These are phyloP conservation scores for Magallana ariakensis DNA, from an alignment of 1,140 invertebrate genomes.

Conservation along the genomic window DNA sequence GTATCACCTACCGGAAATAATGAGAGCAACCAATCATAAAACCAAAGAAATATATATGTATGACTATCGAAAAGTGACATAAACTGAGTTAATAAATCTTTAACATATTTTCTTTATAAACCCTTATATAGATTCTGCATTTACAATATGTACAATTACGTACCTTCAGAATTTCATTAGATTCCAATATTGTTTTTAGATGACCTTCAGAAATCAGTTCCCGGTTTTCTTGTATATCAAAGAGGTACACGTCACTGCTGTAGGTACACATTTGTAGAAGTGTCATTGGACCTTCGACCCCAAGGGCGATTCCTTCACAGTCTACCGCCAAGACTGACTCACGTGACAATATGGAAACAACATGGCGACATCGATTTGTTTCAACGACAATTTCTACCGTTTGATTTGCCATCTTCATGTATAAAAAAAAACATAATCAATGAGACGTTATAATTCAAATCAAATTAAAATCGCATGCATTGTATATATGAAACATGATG, in stretches of 20 bases:
- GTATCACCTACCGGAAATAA: conserved; percentile 86
- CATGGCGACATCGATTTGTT: neutral
- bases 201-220: conserved; percentile 87
- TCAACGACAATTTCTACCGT: conserved; percentile 1
- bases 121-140: too few species aligned
- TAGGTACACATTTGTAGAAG: conserved; percentile 91
- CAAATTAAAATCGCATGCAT: too few species aligned
- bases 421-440: too few species aligned
- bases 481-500: too few species aligned
- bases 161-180: conserved; percentile 91
- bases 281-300: conserved; percentile 82
- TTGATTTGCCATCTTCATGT: neutral
- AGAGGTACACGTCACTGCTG: conserved; percentile 85
- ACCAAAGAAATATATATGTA: too few species aligned
- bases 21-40: too few species aligned
- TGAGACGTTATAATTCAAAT: too few species aligned
- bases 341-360: conserved; percentile 3
- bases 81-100: too few species aligned
- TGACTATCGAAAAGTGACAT: too few species aligned
- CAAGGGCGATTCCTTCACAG: conserved; percentile 45
- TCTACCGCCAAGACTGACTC: conserved; percentile 41
- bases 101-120: too few species aligned
- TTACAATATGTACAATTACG: conserved; percentile 55
- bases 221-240: conserved; percentile 90
- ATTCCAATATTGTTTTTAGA: conserved; percentile 89